Evolutionary conservation across 2,797 vertebrate species (phyloP), one percentile per base, ranked within the genome.

Genomic region (Hafferia zeledoni): DNA sequence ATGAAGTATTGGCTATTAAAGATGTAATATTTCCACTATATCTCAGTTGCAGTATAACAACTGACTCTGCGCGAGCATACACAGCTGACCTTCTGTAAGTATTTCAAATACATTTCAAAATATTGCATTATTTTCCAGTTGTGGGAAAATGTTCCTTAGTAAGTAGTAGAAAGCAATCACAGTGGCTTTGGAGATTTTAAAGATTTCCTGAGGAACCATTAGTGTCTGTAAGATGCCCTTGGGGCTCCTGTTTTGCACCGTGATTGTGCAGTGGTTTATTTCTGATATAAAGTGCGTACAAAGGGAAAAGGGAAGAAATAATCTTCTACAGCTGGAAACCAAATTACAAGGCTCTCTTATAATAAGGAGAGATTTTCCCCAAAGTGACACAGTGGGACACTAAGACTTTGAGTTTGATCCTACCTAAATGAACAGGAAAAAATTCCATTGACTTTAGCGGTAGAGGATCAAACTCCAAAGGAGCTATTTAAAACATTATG

Each of bases 271-370:
- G 92, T 67, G 89, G 59, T 95, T 97, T 93, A 96, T 95, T 92
- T 93, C 85, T 86, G 63, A 68, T 87, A 79, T 93, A 92, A 95
- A 96, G 69, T 64, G 50, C 77, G 84, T 71, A 93, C 61, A 97
- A 94, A 93, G 30, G 63, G 46, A 92, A 93, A 93, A 91, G 27
- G 65, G 90, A 93, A 93, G 83, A 94, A 93, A 56, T 81, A 94
- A 96, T 96, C 91, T 96, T 84, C 80, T 94, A 64, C 76, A 88
- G 90, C 87, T 95, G 85, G 89, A 92, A 92, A 96, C 59, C 74
- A 94, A 96, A 96, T 93, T 95, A 91, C 72, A 83, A 80, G 80
- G 61, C 76, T 94, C 53, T 94, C 61, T 81, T 65, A 91, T 93
- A 94, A 93, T 90, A 94, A 91, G 72, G 57, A 91, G 65, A 94